These are phyloP conservation scores for Dendropsophus ebraccatus DNA, from an alignment of 2,113 vertebrate genomes.

Conservation along the genomic window DNA sequence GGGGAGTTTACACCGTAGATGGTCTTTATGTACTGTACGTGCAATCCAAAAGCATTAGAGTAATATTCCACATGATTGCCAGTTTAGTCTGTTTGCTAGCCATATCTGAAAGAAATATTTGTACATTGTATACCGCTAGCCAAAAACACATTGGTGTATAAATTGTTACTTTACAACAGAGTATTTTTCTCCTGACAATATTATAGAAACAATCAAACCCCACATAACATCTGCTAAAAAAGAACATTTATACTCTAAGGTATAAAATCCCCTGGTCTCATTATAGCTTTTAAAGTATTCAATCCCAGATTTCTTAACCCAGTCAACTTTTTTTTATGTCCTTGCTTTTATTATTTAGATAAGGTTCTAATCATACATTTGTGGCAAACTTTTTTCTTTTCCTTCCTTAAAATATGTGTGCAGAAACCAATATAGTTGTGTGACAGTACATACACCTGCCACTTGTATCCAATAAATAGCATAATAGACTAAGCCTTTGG, in stretches of 20 bases:
- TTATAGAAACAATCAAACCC: background rate
- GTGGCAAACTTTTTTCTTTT: no score
- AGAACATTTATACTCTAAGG: background rate
- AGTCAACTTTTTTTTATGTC: no score
- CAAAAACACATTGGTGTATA: background rate
- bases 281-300: background rate
- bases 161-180: background rate
- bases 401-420: no score
- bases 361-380: no score
- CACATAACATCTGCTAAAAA: background rate
- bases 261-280: background rate
- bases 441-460: no score
- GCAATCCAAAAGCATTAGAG: conserved; percentile 67
- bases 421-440: no score
- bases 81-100: background rate
- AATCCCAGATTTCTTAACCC: no score
- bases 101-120: background rate
- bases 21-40: conserved; percentile 71
- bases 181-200: background rate
- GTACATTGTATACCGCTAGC: background rate
- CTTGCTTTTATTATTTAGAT: no score
- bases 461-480: no score
- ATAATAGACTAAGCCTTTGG: no score
- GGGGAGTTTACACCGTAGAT: conserved; percentile 68
- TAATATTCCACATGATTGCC: conserved; percentile 52